Conservation (phyloP, 2,797 vertebrate species). For the Discoglossus pictus region DNA sequence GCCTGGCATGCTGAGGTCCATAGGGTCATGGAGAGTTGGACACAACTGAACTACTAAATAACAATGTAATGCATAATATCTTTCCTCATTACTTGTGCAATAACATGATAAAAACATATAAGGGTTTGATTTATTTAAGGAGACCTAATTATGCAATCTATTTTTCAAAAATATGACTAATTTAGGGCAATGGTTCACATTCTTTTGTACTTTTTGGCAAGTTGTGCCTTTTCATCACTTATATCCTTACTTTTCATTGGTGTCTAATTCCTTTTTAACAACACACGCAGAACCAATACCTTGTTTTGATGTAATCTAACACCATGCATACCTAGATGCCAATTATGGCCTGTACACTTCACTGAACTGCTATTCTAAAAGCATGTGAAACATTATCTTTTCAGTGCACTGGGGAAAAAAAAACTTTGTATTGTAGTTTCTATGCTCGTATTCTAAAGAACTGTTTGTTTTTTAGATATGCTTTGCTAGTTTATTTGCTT, state of each 20-base stretch:
- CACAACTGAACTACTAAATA: too few relatives aligned
- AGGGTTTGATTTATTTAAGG: too few relatives aligned
- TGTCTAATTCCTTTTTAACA: slow-evolving; percentile 19
- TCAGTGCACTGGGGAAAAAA: slow-evolving; percentile 7
- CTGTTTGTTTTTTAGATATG: neutral
- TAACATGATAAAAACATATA: too few relatives aligned
- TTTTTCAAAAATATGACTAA: neutral
- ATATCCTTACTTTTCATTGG: slow-evolving; percentile 20
- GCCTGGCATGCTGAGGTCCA: too few relatives aligned
- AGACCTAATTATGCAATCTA: neutral
- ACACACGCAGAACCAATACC: slow-evolving; percentile 17
- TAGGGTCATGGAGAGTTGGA: too few relatives aligned
- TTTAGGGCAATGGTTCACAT: slow-evolving; percentile 11
- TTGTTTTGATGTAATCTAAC: slow-evolving; percentile 41
- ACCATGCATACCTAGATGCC: slow-evolving; percentile 21
- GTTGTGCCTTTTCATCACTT: slow-evolving; percentile 20
- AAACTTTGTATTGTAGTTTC: slow-evolving; percentile 12
- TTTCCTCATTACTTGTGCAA: too few relatives aligned
- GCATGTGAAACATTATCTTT: slow-evolving; percentile 35
- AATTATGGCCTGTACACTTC: slow-evolving; percentile 18
- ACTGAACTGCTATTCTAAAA: slow-evolving; percentile 4
- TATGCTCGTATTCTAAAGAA: neutral
- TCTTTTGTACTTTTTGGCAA: slow-evolving; percentile 23
- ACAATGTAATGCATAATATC: too few relatives aligned
- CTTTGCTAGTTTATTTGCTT: neutral